These are phyloP conservation scores for Chelon labrosus DNA, from an alignment of 2,797 vertebrate species.

Conservation along the genomic window DNA sequence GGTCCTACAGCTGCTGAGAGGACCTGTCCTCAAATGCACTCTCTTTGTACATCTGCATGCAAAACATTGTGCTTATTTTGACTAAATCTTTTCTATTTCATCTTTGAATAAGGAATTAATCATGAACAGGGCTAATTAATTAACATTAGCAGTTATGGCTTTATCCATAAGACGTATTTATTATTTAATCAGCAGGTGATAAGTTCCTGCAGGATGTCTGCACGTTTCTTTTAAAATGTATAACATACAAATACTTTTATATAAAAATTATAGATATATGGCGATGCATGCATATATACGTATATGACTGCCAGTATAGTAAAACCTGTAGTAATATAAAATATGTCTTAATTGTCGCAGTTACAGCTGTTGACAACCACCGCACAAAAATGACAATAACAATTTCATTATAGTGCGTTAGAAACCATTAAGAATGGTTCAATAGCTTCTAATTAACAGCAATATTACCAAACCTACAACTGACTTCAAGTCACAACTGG, in stretches of 20 bases:
- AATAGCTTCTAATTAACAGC: too few species aligned
- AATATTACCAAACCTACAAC: too few species aligned
- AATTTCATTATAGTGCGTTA: too few species aligned
- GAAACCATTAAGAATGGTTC: too few species aligned
- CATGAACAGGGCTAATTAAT: too few species aligned
- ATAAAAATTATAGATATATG: background rate
- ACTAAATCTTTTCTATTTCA: too few species aligned
- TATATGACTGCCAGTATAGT: too few species aligned
- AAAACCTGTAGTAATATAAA: background rate
- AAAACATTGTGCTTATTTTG: too few species aligned
- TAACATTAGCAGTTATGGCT: too few species aligned
- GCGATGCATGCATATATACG: background rate
- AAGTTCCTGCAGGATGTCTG: background rate
- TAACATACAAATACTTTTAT: background rate
- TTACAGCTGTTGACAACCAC: background rate
- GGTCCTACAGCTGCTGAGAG: constrained; percentile 29
- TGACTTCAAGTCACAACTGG: background rate
- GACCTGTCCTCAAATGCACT: background rate
- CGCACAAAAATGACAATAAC: too few species aligned
- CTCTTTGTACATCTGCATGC: background rate
- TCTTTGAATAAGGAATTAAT: too few species aligned
- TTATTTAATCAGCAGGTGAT: background rate
- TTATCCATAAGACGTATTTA: too few species aligned
- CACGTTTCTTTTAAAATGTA: background rate
- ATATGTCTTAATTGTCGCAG: background rate